phyloP scores from a whole-genome alignment of 2,888 invertebrate species.

The Drosophila recens region DNA sequence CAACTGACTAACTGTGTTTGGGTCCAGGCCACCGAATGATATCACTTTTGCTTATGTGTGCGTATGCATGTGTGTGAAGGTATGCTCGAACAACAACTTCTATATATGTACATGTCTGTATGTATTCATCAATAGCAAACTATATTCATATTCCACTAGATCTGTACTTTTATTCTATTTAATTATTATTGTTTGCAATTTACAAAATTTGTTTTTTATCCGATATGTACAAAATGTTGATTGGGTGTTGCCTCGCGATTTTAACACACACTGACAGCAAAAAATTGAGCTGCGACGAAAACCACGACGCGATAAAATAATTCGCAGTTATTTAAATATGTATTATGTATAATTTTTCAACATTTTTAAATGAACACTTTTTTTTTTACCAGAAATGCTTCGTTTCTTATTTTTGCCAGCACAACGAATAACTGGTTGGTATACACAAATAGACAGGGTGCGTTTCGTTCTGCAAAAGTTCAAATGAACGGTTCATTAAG shows the following conservation, averaged over 20 bases:
- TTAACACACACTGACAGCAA: constrained; percentile 9
- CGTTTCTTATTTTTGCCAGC: constrained; percentile 39
- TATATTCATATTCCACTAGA: constrained; percentile 1
- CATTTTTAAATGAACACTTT: constrained; percentile 5
- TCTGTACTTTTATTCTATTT: not conserved
- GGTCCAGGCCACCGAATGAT: constrained; percentile 33
- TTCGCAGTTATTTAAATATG: not conserved
- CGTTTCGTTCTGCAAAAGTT: no score
- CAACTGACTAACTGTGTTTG: not conserved
- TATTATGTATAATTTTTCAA: constrained; percentile 11
- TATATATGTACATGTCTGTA: not conserved
- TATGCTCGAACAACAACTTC: constrained; percentile 8
- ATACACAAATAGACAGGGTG: no score
- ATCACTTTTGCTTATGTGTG: constrained; percentile 34
- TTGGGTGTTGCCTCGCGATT: constrained; percentile 35
- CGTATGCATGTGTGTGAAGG: not conserved
- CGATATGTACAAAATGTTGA: not conserved
- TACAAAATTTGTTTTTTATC: not conserved
- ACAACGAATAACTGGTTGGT: constrained; percentile 32
- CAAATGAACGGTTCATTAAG: no score
- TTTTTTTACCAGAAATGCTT: constrained; percentile 37
- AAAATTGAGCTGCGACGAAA: not conserved
- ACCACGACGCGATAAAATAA: constrained; percentile 6
- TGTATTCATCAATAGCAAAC: not conserved
- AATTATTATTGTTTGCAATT: not conserved